Base-by-base conservation (phyloP, 2,797 vertebrate species). In the Hippopotamyrus pictus region DNA sequence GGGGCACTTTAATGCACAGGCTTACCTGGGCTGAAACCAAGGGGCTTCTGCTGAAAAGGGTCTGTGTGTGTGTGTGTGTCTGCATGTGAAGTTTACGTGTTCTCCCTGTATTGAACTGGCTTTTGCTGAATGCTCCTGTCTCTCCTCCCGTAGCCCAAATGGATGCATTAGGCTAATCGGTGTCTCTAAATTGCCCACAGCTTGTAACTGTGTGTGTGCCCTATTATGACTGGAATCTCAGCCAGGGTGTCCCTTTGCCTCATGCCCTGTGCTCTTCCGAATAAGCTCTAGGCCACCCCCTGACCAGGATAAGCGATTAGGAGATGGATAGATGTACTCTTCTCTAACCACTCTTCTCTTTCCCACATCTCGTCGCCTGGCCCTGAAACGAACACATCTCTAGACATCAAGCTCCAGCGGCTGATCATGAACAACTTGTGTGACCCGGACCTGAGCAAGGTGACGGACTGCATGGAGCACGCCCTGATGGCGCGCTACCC, bases 381-480 rank as follows among this genome's bases (percentile, higher is more conserved):
- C 57, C 22, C 44, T 0, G 9, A 85, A 46, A 1, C 19, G 88
- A 48, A 59, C 65, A 87, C 5, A 54, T 4, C 76, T 88, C 14
- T 92, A 99, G 98, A 97, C 91, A 96, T 99, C 51, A 94, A 93
- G 46, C 91, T 97, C 22, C 97, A 98, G 93, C 94, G 95, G 33
- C 88, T 96, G 82, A 95, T 98, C 93, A 97, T 99, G 97, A 97
- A 95, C 1, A 88, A 93, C 0, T 41, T 98, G 86, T 99, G 97
- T 22, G 97, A 98, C 90, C n/a, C 93, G 0, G 98, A 99, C 93
- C 96, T 99, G 44, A 92, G 93, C 92, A 99, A 99, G 93, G 98
- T 99, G 90, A 97, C 97, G 1, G 90, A 88, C 90, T 98, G 97
- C 93, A 96, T 99, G 95, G 97, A 98, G 91, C 98, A 98, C 0